phyloP scores from a whole-genome alignment of 2,888 invertebrate genomes.

The Morpho deidamia region DNA sequence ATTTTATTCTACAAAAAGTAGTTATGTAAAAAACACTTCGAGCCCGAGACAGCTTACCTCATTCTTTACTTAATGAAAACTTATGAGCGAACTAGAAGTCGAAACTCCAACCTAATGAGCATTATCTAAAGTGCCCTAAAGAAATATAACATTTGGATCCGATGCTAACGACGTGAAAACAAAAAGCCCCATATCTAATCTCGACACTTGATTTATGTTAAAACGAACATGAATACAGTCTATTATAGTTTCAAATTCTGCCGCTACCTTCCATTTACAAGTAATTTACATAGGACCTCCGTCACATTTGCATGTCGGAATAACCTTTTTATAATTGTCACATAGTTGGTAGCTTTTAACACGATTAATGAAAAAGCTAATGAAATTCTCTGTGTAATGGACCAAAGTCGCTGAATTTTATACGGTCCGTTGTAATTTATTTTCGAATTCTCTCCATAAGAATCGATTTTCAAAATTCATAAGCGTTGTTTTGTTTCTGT shows the following conservation, averaged over 20 bases:
- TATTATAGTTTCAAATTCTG: conserved; percentile 50
- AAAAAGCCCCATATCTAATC: conserved; percentile 61
- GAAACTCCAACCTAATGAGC: conserved; percentile 23
- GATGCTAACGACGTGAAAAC: conserved; percentile 36
- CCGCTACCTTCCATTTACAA: conserved; percentile 58
- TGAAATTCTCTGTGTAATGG: conserved; percentile 72
- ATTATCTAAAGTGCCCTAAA: conserved; percentile 37
- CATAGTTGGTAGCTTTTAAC: conserved; percentile 31
- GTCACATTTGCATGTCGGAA: conserved; percentile 65
- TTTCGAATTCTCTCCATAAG: background rate
- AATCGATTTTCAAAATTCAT: no score
- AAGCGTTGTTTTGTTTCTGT: no score
- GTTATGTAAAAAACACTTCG: background rate
- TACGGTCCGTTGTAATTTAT: conserved; percentile 1
- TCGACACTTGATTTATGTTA: conserved; percentile 55
- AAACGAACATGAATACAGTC: conserved; percentile 43
- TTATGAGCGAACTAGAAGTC: conserved; percentile 50
- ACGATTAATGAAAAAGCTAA: conserved; percentile 33
- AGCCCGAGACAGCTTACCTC: background rate
- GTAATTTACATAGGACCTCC: conserved; percentile 69
- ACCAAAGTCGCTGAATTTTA: conserved; percentile 54
- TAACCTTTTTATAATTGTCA: conserved; percentile 71
- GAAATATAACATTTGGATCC: conserved; percentile 17
- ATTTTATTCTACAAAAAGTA: background rate
- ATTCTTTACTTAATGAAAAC: conserved; percentile 52